Evolutionary conservation across 2,888 invertebrate species (phyloP).

Genomic region (Nephrotoma guestfalica): DNA sequence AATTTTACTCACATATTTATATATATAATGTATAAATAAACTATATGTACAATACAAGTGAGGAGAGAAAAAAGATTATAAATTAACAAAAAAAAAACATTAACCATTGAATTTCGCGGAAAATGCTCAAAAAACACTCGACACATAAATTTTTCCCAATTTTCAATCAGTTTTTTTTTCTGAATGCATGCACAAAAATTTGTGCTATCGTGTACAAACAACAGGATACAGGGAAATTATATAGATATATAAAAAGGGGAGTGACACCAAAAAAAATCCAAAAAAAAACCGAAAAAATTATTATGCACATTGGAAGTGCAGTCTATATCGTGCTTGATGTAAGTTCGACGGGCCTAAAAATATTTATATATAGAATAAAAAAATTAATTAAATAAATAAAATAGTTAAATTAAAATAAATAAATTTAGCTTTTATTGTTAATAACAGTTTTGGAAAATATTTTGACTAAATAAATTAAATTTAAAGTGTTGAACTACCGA

Average conservation of each 20-base stretch:
- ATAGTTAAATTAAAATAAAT: neutral
- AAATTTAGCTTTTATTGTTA: neutral
- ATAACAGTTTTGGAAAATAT: neutral
- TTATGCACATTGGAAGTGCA: neutral
- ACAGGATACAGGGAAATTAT: neutral
- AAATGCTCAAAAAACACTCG: neutral
- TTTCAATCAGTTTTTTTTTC: neutral
- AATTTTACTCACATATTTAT: neutral
- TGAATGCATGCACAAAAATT: neutral
- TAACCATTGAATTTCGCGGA: neutral
- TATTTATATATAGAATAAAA: neutral
- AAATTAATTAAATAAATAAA: neutral
- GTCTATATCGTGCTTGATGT: neutral
- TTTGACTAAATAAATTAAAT: neutral
- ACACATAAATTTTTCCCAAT: neutral
- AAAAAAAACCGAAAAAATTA: neutral
- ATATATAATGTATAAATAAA: neutral
- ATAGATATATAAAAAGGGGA: neutral
- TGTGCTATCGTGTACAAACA: neutral
- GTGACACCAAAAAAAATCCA: neutral
- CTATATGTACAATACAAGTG: neutral
- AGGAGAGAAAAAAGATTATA: neutral
- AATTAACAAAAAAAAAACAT: neutral
- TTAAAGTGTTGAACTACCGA: neutral
- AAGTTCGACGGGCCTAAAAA: neutral